Base-by-base conservation (phyloP, 2,113 vertebrate genomes). In the Protomyctophum bolini region DNA sequence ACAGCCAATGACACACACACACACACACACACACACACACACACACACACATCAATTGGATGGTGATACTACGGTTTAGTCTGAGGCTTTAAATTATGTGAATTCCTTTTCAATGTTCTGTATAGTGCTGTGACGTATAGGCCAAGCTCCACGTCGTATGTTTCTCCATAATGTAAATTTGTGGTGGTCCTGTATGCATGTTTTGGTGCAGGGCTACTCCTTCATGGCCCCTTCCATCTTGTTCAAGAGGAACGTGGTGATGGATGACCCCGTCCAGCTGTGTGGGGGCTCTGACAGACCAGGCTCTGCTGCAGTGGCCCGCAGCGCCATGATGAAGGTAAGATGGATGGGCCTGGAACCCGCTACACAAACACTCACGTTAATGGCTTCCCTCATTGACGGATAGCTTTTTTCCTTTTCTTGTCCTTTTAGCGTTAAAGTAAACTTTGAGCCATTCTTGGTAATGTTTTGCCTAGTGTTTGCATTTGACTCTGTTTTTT, bases 251-350 rank as follows among this genome's bases (percentile, higher is more conserved):
- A 99, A 98, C 50, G 96, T 94, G 61, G 96, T 97, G 77, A 95
- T 95, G 85, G 92, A 95, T 58, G 96, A 97, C 73, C 94, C 93
- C 3, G 85, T 95, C 71, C 95, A 97, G 89, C 93, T 97, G 87
- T 95, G 94, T 49, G 76, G 94, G 49, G 95, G 86, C 54, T 91
- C 91, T 1, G 95, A 98, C 41, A 94, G 95, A 49, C 97, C 98
- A 3, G 96, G 95, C 69, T 87, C 90, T 46, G 94, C 94, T 12
- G 94, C 91, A 49, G 96, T 98, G 61, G 97, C 97, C 68, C 95
- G 96, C 83, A 98, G 98, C 75, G 96, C 94, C 70, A 99, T 98
- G 97, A 95, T 97, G 95, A 99, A 98, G 97, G 98, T 99, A 92
- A 59, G 64, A 78, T 46, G 70, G 79, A 81, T 72, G 63, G 63